Base-by-base conservation (phyloP, 2,797 vertebrate genomes). In the Odontamblyopus rebecca region DNA sequence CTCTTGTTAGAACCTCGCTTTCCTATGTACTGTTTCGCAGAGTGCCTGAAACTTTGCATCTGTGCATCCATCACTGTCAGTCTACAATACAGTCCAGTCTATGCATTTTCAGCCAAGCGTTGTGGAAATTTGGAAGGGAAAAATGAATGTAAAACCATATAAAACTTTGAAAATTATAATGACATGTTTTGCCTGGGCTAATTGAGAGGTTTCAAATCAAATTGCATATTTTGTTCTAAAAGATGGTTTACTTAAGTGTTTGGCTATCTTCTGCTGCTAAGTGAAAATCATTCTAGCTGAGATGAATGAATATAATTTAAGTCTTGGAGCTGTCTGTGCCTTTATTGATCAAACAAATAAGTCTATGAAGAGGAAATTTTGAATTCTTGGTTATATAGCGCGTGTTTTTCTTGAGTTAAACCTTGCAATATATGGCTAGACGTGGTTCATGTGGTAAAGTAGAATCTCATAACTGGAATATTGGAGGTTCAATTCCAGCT, bases 1-100 rank as follows among this genome's bases (percentile, higher is more conserved):
- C 30, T 74, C 74, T 62, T 81, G 61, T 71, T 79, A 51, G 70
- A 50, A 73, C 9, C 13, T 54, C 61, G 68, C 81, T 73, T 27
- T 57, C 61, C 72, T 73, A 77, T 29, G 67, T 30, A 78, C 38
- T 8, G 67, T 61, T 69, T 61, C 18, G 44, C 65, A 60, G 68
- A 74, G 32, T 53, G 64, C 15, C 32, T 67, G 18, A 74, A 75
- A 26, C 56, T 65, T 59, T 75, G 73, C 48, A 35, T 29, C 30
- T 70, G 63, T 66, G 61, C 69, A 77, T 76, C 71, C 26, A 67
- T 70, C 72, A 69, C 32, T 65, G 53, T 50, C 41, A 51, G 27
- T 30, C 32, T 1, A 64, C 57, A 54, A n/a, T 4, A 59, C 16
- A 57, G 41, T 71, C 35, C 71, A 23, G 29, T 6, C 3, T 3